Evolutionary conservation across 2,888 invertebrate genomes (phyloP).

Genomic region (Cremastinae sp.): DNA sequence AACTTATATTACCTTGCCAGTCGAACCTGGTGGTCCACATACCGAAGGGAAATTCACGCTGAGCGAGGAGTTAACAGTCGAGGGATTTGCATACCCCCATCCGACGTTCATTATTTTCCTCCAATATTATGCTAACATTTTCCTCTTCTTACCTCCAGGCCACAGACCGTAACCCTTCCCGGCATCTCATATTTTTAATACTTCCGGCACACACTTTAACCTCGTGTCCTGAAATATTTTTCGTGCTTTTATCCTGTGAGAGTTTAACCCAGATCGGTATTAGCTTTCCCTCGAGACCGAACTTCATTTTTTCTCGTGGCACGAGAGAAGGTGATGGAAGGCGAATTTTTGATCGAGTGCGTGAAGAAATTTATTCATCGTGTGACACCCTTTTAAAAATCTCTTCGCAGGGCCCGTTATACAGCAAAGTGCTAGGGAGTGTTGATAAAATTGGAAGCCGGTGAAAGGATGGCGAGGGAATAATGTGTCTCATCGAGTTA

Average conservation of each 20-base stretch:
- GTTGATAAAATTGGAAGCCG: conserved; percentile 1
- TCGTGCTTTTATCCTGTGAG: too few relatives aligned
- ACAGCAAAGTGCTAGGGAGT: conserved; percentile 16
- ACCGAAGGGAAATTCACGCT: conserved; percentile 48
- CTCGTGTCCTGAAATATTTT: too few relatives aligned
- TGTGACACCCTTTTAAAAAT: conserved; percentile 19
- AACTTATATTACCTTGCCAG: conserved; percentile 49
- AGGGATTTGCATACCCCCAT: conserved; percentile 7
- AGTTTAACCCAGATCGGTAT: too few relatives aligned
- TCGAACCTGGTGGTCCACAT: conserved; percentile 22
- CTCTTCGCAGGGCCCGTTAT: too few relatives aligned
- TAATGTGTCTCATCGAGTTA: conserved; percentile 32
- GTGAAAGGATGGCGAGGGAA: conserved; percentile 26
- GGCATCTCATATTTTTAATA: too few relatives aligned
- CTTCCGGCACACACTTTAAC: too few relatives aligned
- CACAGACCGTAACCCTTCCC: too few relatives aligned
- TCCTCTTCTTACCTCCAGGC: too few relatives aligned
- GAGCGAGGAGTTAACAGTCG: conserved; percentile 43
- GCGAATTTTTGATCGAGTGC: neutral
- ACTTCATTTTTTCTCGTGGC: neutral
- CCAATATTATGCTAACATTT: neutral
- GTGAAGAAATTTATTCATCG: neutral
- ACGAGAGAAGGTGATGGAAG: neutral
- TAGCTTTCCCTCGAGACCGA: too few relatives aligned
- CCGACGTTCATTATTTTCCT: conserved; percentile 11